These are phyloP conservation scores for Dicentrarchus labrax DNA, from an alignment of 2,113 vertebrate species.

Conservation along the genomic window DNA sequence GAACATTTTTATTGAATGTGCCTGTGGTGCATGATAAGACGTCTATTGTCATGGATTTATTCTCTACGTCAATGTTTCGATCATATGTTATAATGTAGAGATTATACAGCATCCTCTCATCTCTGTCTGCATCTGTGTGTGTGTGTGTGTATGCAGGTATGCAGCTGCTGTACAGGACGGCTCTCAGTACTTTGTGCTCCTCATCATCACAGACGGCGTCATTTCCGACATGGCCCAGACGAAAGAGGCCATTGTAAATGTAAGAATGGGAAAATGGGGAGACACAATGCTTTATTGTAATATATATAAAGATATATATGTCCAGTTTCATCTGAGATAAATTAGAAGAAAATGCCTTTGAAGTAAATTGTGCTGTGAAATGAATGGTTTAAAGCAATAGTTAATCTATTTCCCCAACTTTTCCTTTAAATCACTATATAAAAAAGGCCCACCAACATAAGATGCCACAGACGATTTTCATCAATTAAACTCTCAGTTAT, in stretches of 20 bases:
- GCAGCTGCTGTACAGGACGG: conserved; percentile 92
- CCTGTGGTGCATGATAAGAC: conserved; percentile 3
- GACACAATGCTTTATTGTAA: background rate
- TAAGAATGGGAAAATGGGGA: conserved; percentile 76
- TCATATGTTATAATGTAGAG: background rate
- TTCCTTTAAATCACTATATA: background rate
- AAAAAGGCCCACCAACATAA: background rate
- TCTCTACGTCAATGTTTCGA: conserved; percentile 9
- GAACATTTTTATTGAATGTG: conserved; percentile 28
- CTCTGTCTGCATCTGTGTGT: conserved; percentile 13
- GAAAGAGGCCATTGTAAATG: conserved; percentile 97
- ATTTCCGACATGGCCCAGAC: conserved; percentile 98
- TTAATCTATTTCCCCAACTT: background rate
- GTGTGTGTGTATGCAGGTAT: conserved; percentile 79
- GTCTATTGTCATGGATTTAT: background rate
- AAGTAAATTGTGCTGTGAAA: background rate
- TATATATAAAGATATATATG: background rate
- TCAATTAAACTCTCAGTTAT: background rate
- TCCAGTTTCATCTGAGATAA: background rate
- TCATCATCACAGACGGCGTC: conserved; percentile 97
- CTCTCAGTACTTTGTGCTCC: conserved; percentile 95
- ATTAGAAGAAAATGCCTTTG: background rate
- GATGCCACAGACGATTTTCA: background rate
- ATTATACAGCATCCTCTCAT: background rate
- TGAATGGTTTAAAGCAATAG: background rate